Percentiles rank a stretch among this genome's conserved stretches.
Evolutionary conservation across 2,888 invertebrate species (phyloP).

Genomic region (Caprella mutica): DNA sequence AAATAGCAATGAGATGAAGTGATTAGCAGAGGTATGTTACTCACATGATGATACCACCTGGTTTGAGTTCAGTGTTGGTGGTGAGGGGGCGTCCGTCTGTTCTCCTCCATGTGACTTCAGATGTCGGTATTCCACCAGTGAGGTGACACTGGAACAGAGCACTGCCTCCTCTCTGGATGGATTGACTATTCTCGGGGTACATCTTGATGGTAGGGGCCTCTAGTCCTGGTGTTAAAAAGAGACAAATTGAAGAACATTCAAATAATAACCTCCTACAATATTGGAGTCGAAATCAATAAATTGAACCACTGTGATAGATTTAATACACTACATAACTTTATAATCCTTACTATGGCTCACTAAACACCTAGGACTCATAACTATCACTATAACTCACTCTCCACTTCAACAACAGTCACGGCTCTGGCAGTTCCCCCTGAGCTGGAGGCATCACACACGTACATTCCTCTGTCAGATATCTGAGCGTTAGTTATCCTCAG

Average conservation of each 20-base stretch:
- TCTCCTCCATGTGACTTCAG: constrained; percentile 65
- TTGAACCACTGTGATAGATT: background rate
- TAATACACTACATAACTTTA: background rate
- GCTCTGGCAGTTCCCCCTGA: constrained; percentile 51
- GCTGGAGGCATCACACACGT: constrained; percentile 63
- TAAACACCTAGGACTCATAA: too few species aligned
- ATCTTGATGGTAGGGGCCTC: constrained; percentile 66
- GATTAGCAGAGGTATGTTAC: too few species aligned
- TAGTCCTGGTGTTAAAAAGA: constrained; percentile 51
- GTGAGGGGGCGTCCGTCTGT: constrained; percentile 55
- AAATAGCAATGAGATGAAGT: too few species aligned
- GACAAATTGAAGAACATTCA: background rate
- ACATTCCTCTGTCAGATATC: constrained; percentile 61
- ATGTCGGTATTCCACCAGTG: constrained; percentile 61
- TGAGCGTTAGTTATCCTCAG: constrained; percentile 29
- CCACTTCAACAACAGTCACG: constrained; percentile 67
- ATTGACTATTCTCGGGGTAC: constrained; percentile 57
- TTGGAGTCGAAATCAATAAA: background rate
- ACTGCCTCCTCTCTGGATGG: constrained; percentile 53
- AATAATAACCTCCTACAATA: too few species aligned
- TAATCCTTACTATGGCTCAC: too few species aligned
- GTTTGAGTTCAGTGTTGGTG: constrained; percentile 52
- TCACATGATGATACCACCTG: constrained; percentile 59
- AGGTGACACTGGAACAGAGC: constrained; percentile 66
- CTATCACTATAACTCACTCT: too few species aligned